Conservation (phyloP, 1,140 invertebrate species). For the Steinernema khuongi region DNA sequence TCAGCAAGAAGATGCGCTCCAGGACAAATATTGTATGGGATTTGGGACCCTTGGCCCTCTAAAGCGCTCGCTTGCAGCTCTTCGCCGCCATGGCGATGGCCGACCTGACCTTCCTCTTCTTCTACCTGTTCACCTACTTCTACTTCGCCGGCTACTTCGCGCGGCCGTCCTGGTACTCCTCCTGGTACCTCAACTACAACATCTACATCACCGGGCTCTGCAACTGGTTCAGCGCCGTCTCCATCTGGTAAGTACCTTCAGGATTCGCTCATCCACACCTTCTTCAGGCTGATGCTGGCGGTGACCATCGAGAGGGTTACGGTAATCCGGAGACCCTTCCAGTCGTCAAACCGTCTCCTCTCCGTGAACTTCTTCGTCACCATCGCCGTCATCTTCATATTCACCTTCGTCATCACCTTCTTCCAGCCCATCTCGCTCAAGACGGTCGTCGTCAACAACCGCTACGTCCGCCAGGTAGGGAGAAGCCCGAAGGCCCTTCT, state of each 20-base stretch:
- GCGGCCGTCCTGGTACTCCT: not conserved
- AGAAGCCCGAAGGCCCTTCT: not conserved
- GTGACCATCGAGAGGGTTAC: conserved; percentile 19
- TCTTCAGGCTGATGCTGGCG: conserved; percentile 20
- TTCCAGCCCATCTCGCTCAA: conserved; percentile 9
- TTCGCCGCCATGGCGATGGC: conserved; percentile 20
- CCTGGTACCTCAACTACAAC: not conserved
- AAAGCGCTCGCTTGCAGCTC: not conserved
- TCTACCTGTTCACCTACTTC: conserved; percentile 19
- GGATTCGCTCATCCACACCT: not conserved
- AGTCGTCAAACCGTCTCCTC: not conserved
- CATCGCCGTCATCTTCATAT: conserved; percentile 15
- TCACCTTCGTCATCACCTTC: conserved; percentile 17
- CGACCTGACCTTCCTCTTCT: conserved; percentile 17
- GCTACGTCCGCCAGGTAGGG: conserved; percentile 14
- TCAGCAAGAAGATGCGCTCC: conserved; percentile 19
- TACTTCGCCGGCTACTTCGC: conserved; percentile 2
- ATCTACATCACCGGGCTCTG: conserved; percentile 1
- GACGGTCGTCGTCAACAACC: not conserved
- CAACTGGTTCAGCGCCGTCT: conserved; percentile 23
- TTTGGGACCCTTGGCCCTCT: not conserved
- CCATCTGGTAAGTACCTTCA: conserved; percentile 12
- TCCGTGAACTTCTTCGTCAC: conserved; percentile 10
- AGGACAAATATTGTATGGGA: conserved; percentile 6
- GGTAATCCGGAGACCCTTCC: conserved; percentile 11